A percentile compares a stretch with the other conserved stretches of the same genome.
These are phyloP conservation scores for Morinoia aosen DNA, from an alignment of 2,888 invertebrate species.

Conservation along the genomic window DNA sequence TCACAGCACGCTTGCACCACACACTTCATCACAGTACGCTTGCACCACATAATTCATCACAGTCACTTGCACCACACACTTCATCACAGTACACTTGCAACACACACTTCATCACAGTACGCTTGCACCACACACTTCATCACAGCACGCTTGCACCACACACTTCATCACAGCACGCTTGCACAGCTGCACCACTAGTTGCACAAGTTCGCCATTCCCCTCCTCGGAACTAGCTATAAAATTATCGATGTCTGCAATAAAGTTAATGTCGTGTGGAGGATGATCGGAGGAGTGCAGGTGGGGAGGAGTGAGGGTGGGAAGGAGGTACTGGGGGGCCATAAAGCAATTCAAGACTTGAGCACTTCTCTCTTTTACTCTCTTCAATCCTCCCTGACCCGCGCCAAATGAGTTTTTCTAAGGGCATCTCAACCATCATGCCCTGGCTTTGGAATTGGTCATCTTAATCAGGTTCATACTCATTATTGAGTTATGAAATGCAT, in stretches of 20 bases:
- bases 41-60: not conserved
- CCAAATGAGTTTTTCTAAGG: not conserved
- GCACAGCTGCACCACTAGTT: not conserved
- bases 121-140: not conserved
- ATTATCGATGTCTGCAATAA: slow-evolving; percentile 17
- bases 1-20: not conserved
- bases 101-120: not conserved
- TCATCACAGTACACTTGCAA: not conserved
- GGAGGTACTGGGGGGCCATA: not conserved
- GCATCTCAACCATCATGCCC: not conserved
- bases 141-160: not conserved
- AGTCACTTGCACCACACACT: not conserved
- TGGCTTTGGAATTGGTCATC: too few relatives aligned
- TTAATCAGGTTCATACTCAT: too few relatives aligned
- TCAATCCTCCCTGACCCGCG: not conserved
- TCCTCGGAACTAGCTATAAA: not conserved
- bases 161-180: not conserved
- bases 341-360: not conserved
- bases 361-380: not conserved
- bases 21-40: not conserved
- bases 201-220: not conserved
- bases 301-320: not conserved
- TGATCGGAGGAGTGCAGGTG: not conserved
- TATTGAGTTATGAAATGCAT: too few relatives aligned
- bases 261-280: not conserved